Conservation (phyloP, 2,113 vertebrate genomes). For the Uropsilus gracilis region DNA sequence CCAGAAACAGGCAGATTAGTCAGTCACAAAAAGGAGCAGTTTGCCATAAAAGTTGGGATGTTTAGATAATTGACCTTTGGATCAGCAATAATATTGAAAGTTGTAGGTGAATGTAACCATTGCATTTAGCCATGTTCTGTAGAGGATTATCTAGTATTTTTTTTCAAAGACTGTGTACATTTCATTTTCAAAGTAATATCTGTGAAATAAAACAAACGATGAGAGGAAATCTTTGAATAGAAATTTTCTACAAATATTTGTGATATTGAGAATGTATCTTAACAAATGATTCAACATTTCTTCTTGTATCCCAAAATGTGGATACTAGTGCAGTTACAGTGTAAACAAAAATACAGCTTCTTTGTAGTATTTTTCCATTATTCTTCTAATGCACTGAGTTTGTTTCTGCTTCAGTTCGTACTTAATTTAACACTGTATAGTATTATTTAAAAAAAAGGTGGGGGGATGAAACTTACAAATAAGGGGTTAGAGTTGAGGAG, state of each 20-base stretch:
- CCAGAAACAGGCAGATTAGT: slow-evolving; percentile 73
- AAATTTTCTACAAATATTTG: no score
- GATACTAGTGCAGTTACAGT: neutral
- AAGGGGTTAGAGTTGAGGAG: neutral
- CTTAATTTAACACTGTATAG: neutral
- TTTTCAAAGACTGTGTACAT: slow-evolving; percentile 78
- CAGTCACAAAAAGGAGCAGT: slow-evolving; percentile 87
- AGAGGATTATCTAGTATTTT: slow-evolving; percentile 92
- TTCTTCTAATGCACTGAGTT: neutral
- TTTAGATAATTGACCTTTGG: slow-evolving; percentile 88
- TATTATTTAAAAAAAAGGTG: slow-evolving; percentile 17
- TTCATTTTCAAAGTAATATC: slow-evolving; percentile 68
- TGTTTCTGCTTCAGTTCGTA: slow-evolving; percentile 24
- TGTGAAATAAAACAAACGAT: slow-evolving; percentile 28
- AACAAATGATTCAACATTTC: neutral
- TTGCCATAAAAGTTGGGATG: slow-evolving; percentile 85
- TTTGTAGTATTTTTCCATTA: neutral
- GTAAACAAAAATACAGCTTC: neutral
- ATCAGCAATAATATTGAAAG: slow-evolving; percentile 86
- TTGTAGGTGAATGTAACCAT: slow-evolving; percentile 87
- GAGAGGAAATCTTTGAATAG: slow-evolving; percentile 6
- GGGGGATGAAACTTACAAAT: neutral
- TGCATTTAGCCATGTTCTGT: slow-evolving; percentile 88
- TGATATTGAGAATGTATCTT: neutral
- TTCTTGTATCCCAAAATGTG: neutral